Percentiles rank a stretch among this genome's conserved stretches.
Conservation (phyloP, 2,797 vertebrate genomes). For the Trachops cirrhosus region DNA sequence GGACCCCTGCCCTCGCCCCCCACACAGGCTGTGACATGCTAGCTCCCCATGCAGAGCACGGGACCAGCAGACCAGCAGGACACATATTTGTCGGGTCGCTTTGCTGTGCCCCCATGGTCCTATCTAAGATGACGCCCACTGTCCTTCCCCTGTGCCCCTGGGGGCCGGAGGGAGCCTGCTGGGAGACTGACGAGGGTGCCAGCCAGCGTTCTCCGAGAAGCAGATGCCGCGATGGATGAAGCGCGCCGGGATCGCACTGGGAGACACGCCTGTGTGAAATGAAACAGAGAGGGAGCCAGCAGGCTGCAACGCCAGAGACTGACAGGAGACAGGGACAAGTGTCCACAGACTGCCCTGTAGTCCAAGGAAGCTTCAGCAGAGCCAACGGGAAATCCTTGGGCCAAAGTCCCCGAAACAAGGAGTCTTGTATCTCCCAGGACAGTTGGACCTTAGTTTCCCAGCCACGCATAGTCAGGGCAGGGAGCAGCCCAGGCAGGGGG, state of each 20-base stretch:
- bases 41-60: neutral
- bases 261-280: neutral
- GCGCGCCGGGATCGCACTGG: neutral
- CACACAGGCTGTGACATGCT: neutral
- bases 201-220: neutral
- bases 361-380: neutral
- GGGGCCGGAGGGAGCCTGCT: neutral
- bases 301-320: neutral
- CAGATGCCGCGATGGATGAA: neutral
- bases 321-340: neutral
- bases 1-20: neutral
- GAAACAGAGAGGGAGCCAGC: neutral
- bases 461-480: neutral
- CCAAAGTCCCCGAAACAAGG: neutral
- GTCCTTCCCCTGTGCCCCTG: neutral
- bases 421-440: neutral
- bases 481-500: neutral
- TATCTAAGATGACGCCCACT: neutral
- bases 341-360: rapidly evolving
- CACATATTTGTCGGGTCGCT: neutral
- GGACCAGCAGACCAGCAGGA: neutral
- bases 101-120: neutral
- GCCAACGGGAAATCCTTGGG: neutral
- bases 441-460: neutral
- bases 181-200: neutral